Base-by-base conservation (phyloP, 2,113 vertebrate species). In the Ptyas mucosa region DNA sequence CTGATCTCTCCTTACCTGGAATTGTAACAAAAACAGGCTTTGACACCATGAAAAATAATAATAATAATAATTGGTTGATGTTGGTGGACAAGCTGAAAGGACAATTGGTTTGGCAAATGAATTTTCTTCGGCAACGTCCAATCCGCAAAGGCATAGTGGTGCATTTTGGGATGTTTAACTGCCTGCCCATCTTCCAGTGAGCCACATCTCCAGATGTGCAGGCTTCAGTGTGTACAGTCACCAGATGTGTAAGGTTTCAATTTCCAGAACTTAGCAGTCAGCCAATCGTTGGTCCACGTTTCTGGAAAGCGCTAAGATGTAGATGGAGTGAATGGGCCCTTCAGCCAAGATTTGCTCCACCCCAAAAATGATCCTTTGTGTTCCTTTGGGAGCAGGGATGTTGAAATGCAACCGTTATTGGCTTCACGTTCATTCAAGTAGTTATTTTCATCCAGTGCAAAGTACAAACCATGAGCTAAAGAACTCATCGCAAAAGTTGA, bases 391-490 rank as follows among this genome's bases (percentile, higher is more conserved):
- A 14, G 54, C 23, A 89, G 34, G 21, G 23, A 89, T 43, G 10
- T 89, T 43, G 34, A 57, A 89, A 43, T 23, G n/a, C 21, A 20
- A 89, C 88, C 5, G 1, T 20, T 55, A 8, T 55, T n/a, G 12
- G 91, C 89, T 55, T 94, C 94, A 93, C 90, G 93, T 55, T 88
- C 91, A 9, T 85, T 92, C 18, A 94, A 87, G 93, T 90, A 94
- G 1, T 92, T 94, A 89, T 93, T 93, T 93, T 88, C 92, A 91
- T 57, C 93, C 94, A 81, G 94, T 89, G 94, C 94, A 26, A 5
- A 0, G 94, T 52, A 52, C 88, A 89, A 91, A 93, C 90, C 92
- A 89, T 91, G 87, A 89, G 69, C 86, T 91, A 64, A 61, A 89
- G 87, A 39, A 91, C 26, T 4, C 8, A 8, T 15, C 29, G 1